Percentiles rank a stretch among this genome's conserved stretches.
Evolutionary conservation across 1,140 invertebrate genomes (phyloP).

Genomic region (Adoxophyes honmai): DNA sequence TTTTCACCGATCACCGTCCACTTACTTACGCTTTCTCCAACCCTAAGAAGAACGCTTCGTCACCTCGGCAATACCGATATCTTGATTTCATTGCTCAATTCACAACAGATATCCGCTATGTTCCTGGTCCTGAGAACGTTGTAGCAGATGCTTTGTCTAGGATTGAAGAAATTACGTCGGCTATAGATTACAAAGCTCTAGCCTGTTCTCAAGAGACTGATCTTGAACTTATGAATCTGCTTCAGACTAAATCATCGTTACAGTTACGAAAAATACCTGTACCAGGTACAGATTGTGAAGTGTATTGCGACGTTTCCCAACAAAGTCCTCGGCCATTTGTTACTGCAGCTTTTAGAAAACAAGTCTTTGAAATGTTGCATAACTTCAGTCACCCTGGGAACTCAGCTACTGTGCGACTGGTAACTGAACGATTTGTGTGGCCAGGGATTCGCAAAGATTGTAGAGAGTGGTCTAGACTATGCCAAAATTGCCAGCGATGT

Average conservation of each 20-base stretch:
- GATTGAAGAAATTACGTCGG: constrained; percentile 5
- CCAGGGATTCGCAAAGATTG: constrained; percentile 49
- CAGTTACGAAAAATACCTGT: neutral
- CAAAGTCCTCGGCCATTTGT: constrained; percentile 28
- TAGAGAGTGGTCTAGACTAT: constrained; percentile 26
- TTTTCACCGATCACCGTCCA: constrained; percentile 68
- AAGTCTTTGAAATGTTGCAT: constrained; percentile 46
- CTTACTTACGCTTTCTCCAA: constrained; percentile 48
- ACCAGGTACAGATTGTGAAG: neutral
- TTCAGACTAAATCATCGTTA: too few species aligned
- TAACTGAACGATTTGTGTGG: constrained; percentile 63
- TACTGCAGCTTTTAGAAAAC: constrained; percentile 29
- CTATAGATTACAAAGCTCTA: neutral
- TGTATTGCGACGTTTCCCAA: constrained; percentile 33
- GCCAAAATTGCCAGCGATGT: constrained; percentile 19
- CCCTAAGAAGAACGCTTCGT: constrained; percentile 23
- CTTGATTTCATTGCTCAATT: constrained; percentile 49
- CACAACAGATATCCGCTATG: constrained; percentile 40
- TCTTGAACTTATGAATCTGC: too few species aligned
- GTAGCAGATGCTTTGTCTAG: constrained; percentile 40
- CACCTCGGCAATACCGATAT: constrained; percentile 26
- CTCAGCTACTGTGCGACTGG: constrained; percentile 41
- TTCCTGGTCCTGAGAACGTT: constrained; percentile 31
- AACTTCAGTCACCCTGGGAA: constrained; percentile 43
- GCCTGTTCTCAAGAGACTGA: too few species aligned